Evolutionary conservation across 2,797 vertebrate genomes (phyloP).

Genomic region (Arremon aurantiirostris): DNA sequence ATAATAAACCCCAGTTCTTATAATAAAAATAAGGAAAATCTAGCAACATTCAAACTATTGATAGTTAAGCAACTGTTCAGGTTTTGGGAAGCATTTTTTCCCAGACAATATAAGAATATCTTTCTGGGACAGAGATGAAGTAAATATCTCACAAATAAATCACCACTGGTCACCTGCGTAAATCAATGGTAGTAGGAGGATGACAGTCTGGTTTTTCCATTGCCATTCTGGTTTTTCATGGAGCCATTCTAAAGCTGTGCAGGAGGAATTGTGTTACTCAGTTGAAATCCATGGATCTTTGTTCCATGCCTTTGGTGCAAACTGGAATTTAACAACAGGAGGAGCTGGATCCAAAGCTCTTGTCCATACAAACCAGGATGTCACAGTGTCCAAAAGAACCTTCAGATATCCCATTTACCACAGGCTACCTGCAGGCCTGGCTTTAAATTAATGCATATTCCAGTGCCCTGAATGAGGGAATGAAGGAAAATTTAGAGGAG

Average conservation of each 20-base stretch:
- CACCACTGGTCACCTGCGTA: not conserved
- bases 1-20: not conserved
- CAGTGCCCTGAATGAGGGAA: not conserved
- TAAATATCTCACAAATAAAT: not conserved
- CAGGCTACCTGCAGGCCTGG: not conserved
- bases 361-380: not conserved
- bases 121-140: not conserved
- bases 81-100: not conserved
- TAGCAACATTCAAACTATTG: not conserved
- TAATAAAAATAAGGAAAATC: not conserved
- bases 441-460: too few relatives aligned
- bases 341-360: not conserved
- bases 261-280: not conserved
- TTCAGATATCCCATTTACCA: not conserved
- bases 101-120: not conserved
- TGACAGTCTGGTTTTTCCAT: not conserved
- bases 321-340: not conserved
- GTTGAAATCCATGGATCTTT: not conserved
- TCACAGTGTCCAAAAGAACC: not conserved
- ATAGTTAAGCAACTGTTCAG: not conserved
- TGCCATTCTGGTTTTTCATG: not conserved
- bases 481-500: not conserved
- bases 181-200: not conserved
- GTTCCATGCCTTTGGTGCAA: not conserved
- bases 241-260: not conserved